Conservation (phyloP, 2,113 vertebrate genomes). For the Colossoma macropomum region DNA sequence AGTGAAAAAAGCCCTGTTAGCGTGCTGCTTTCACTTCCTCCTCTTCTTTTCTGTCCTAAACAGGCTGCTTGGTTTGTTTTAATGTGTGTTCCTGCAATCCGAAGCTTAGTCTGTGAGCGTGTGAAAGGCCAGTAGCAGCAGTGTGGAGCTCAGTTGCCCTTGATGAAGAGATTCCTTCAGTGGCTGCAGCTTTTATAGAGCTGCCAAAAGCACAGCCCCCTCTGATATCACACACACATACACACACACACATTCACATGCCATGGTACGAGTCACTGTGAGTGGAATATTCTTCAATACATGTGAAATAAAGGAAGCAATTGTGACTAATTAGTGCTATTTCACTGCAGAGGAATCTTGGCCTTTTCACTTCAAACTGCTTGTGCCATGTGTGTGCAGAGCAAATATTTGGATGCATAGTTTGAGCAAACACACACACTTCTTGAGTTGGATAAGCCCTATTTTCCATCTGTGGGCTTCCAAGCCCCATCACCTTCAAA, state of each 20-base stretch:
- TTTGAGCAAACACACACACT: conserved; percentile 13
- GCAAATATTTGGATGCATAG: conserved; percentile 12
- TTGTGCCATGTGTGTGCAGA: conserved; percentile 9
- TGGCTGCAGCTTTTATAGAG: conserved; percentile 58
- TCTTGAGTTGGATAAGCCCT: neutral
- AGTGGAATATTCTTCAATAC: conserved; percentile 7
- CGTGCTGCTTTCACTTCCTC: neutral
- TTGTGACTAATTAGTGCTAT: conserved; percentile 6
- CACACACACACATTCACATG: conserved; percentile 21
- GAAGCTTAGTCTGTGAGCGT: conserved; percentile 13
- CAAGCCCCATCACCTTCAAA: neutral
- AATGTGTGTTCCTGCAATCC: conserved; percentile 12
- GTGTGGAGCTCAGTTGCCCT: conserved; percentile 41
- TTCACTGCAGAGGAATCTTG: conserved; percentile 2
- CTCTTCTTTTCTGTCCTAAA: conserved; percentile 17
- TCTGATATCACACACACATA: conserved; percentile 49
- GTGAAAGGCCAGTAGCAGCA: conserved; percentile 23
- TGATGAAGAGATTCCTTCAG: conserved; percentile 52
- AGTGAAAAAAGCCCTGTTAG: neutral
- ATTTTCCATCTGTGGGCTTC: conserved; percentile 10
- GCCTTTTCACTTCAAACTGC: neutral
- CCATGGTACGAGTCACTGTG: neutral
- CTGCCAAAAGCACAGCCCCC: conserved; percentile 49
- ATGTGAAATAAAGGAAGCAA: neutral
- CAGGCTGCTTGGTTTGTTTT: neutral